Conservation (phyloP, 2,888 invertebrate species). For the Ormyrus labotus region DNA sequence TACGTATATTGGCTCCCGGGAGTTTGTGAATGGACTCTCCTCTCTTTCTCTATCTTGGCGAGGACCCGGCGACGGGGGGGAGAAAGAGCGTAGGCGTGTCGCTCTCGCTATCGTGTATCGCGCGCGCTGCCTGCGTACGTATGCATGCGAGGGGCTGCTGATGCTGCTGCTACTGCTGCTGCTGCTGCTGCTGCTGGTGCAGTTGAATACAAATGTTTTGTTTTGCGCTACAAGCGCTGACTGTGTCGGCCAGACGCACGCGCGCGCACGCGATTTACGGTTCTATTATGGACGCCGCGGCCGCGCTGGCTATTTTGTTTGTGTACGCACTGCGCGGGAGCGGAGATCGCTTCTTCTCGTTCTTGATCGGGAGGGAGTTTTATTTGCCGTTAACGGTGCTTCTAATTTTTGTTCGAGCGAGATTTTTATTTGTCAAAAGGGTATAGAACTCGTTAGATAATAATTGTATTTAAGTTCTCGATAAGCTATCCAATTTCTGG, state of each 20-base stretch:
- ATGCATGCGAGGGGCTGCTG: not conserved
- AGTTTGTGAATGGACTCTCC: slow-evolving; percentile 40
- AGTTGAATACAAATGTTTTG: slow-evolving; percentile 41
- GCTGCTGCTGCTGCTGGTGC: not conserved
- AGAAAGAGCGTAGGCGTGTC: slow-evolving; percentile 39
- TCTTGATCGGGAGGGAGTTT: too few relatives aligned
- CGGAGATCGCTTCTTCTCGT: not conserved
- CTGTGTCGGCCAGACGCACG: not conserved
- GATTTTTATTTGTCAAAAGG: too few relatives aligned
- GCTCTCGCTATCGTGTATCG: slow-evolving; percentile 23
- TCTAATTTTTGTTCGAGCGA: too few relatives aligned
- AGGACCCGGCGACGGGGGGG: not conserved
- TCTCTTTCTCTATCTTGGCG: not conserved
- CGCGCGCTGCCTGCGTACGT: not conserved
- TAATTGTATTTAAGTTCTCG: too few relatives aligned
- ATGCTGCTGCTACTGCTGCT: not conserved
- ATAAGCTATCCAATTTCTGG: too few relatives aligned
- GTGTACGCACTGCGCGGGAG: not conserved
- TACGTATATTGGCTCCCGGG: slow-evolving; percentile 37
- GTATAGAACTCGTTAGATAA: too few relatives aligned
- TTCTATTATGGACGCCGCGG: not conserved
- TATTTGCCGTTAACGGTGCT: too few relatives aligned
- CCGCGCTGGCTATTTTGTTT: too few relatives aligned
- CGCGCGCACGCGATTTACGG: slow-evolving; percentile 24
- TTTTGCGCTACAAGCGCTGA: slow-evolving; percentile 21